Evolutionary conservation across 2,888 invertebrate species (phyloP).

Genomic region (Nomada fucata): DNA sequence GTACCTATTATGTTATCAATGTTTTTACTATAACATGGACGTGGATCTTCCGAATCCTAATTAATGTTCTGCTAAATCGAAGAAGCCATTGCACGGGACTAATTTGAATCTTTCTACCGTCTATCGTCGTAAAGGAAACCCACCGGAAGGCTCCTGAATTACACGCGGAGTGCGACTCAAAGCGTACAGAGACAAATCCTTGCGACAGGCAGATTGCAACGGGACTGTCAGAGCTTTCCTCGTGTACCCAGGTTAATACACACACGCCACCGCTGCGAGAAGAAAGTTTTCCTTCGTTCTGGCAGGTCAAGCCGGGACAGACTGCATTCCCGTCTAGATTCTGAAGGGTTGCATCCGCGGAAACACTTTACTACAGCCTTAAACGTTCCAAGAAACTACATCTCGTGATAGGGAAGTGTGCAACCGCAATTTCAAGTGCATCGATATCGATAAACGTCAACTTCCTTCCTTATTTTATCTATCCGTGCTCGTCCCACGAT

Average conservation of each 20-base stretch:
- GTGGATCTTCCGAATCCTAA: too few species aligned
- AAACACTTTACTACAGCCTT: slow-evolving; percentile 22
- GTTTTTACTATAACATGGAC: too few species aligned
- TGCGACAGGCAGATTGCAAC: slow-evolving; percentile 39
- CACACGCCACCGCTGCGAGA: slow-evolving; percentile 21
- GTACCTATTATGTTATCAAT: too few species aligned
- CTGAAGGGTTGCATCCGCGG: slow-evolving; percentile 12
- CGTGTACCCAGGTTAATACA: slow-evolving; percentile 52
- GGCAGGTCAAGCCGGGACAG: slow-evolving; percentile 36
- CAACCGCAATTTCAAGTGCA: slow-evolving; percentile 21
- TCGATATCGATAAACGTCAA: slow-evolving; percentile 32
- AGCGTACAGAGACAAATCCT: slow-evolving; percentile 41
- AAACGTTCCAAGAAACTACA: slow-evolving; percentile 16
- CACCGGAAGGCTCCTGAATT: background rate
- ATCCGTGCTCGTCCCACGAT: background rate
- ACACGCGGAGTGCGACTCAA: slow-evolving; percentile 1
- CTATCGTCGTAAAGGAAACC: background rate
- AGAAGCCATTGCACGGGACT: too few species aligned
- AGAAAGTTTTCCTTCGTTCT: slow-evolving; percentile 45
- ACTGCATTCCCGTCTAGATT: slow-evolving; percentile 2
- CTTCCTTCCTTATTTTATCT: background rate
- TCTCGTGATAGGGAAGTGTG: slow-evolving; percentile 1
- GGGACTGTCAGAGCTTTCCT: slow-evolving; percentile 24
- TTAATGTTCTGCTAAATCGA: too few species aligned
- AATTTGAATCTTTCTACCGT: background rate